A percentile compares a stretch with the other conserved stretches of the same genome.
Conservation (phyloP, 2,797 vertebrate species). For the Crenuchus spilurus region DNA sequence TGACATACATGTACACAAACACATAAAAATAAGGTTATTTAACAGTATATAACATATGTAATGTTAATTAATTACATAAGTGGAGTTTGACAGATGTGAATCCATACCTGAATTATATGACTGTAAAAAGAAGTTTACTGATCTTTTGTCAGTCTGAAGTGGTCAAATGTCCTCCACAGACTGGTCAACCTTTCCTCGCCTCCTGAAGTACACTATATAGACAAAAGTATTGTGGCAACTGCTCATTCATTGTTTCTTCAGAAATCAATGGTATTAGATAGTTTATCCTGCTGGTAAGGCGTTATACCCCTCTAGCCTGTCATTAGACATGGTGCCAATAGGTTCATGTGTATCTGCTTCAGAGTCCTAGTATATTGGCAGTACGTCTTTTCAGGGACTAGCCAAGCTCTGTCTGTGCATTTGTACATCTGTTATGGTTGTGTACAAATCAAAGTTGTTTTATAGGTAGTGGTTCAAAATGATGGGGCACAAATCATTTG, state of each 20-base stretch:
- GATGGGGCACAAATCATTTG: constrained; percentile 16
- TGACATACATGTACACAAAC: not conserved
- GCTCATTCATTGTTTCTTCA: too few relatives aligned
- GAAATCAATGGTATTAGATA: too few relatives aligned
- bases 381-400: too few relatives aligned
- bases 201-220: constrained; percentile 5
- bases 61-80: too few relatives aligned
- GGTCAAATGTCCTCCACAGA: not conserved
- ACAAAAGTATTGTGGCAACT: too few relatives aligned
- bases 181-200: not conserved
- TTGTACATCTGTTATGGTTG: too few relatives aligned
- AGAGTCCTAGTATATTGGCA: too few relatives aligned
- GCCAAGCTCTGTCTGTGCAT: not conserved
- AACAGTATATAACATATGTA: not conserved
- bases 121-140: not conserved
- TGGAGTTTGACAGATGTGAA: too few relatives aligned
- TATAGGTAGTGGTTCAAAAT: not conserved
- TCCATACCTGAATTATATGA: not conserved
- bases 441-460: not conserved
- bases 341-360: too few relatives aligned
- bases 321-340: too few relatives aligned
- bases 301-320: too few relatives aligned
- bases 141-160: not conserved
- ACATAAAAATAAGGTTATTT: not conserved
- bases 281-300: too few relatives aligned